Evolutionary conservation across 2,113 vertebrate genomes (phyloP), one percentile per base, ranked within the genome.

Genomic region (Nycticebus coucang): DNA sequence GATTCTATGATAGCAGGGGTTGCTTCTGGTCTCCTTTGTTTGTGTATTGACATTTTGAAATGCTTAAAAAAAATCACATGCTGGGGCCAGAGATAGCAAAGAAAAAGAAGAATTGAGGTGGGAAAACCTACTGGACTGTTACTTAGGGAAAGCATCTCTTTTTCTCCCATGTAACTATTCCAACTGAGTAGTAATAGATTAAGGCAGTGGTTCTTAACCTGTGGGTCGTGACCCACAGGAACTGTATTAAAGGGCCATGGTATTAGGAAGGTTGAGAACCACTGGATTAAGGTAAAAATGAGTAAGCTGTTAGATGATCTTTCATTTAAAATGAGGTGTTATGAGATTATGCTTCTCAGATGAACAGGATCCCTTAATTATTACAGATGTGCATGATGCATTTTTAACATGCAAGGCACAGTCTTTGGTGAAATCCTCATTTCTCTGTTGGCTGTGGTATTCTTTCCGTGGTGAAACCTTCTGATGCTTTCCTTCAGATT

Each of bases 21-120:
- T 98, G 96, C 97, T 98, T 97, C 97, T 98, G 96, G 97, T 98
- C 98, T 97, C 97, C 96, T 98, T 98, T 98, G 98, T 98, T 98
- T 98, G 97, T 97, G 97, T 98, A 98, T 96, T 98, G 97, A 98
- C 98, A 98, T 98, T 98, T 98, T 98, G 93, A 97, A 91, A 97
- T 97, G 97, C 98, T 95, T 95, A 83, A 95, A 95, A 41, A 96
- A 95, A 69, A 98, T 96, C 96, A 94, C 96, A 96, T 81, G 45
- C 64, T 92, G 64, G 72, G 87, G 86, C 93, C 97, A 95, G 96
- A 98, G 96, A 97, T 80, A 97, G 82, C 77, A 94, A 92, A 96
- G 93, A 94, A 95, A 95, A 97, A 97, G 93, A 97, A 64, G 85
- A 87, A 94, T 7, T 75, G 94, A 97, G 92, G 83, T 57, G 53